Conservation (phyloP, 2,113 vertebrate species). For the Toxotes chatareus region DNA sequence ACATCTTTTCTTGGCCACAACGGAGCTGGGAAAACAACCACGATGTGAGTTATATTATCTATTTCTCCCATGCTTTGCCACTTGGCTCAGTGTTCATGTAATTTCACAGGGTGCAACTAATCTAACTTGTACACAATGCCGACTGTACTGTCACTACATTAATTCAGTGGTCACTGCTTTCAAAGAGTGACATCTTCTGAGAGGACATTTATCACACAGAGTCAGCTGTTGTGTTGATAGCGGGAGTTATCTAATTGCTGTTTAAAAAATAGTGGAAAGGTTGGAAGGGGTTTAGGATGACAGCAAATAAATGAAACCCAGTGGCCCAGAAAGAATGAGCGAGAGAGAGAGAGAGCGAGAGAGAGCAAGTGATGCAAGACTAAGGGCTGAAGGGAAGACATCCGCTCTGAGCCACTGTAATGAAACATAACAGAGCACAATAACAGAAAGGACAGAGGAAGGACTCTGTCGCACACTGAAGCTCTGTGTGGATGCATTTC, state of each 20-base stretch:
- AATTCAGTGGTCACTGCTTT: slow-evolving; percentile 49
- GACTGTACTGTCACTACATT: slow-evolving; percentile 37
- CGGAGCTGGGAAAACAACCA: slow-evolving; percentile 98
- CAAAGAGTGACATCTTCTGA: slow-evolving; percentile 37
- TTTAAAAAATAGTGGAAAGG: slow-evolving; percentile 47
- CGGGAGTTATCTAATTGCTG: slow-evolving; percentile 67
- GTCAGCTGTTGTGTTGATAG: slow-evolving; percentile 55
- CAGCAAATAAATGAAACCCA: slow-evolving; percentile 67
- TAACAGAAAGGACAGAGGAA: slow-evolving; percentile 58
- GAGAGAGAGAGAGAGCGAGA: slow-evolving; percentile 52
- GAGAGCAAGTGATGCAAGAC: slow-evolving; percentile 64
- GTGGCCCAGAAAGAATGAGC: slow-evolving; percentile 62
- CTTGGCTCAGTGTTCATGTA: slow-evolving; percentile 34
- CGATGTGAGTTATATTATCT: slow-evolving; percentile 88
- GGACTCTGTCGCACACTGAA: slow-evolving; percentile 47
- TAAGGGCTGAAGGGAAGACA: slow-evolving; percentile 59
- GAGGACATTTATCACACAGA: slow-evolving; percentile 60
- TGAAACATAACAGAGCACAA: slow-evolving; percentile 62
- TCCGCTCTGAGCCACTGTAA: slow-evolving; percentile 56
- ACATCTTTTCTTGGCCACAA: slow-evolving; percentile 99
- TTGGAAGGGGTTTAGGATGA: slow-evolving; percentile 53
- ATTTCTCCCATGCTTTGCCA: not conserved
- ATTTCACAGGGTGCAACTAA: slow-evolving; percentile 48
- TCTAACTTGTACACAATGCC: slow-evolving; percentile 44
- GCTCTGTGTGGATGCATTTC: slow-evolving; percentile 17